Evolutionary conservation across 2,113 vertebrate species (phyloP).

Genomic region (Vimba vimba): DNA sequence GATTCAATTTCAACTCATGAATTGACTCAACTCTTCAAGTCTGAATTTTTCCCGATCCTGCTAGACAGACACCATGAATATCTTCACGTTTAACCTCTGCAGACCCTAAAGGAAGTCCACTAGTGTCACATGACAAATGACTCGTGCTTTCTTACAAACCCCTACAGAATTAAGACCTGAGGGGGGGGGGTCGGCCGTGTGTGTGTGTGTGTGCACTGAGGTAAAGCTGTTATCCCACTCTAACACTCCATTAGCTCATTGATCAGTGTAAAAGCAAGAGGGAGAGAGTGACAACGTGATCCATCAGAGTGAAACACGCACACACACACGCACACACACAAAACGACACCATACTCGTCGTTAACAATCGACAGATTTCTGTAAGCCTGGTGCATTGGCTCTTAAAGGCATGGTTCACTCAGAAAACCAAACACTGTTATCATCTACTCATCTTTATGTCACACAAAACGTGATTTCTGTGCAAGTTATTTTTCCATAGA

Average conservation of each 20-base stretch:
- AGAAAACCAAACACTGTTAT: background rate
- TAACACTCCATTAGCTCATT: conserved; percentile 55
- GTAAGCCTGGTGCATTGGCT: conserved; percentile 13
- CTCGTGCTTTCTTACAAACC: conserved; percentile 17
- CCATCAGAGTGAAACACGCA: conserved; percentile 31
- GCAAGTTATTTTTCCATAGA: background rate
- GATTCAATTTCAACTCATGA: background rate
- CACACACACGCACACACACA: conserved; percentile 29
- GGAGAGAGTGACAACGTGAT: conserved; percentile 61
- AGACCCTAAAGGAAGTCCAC: conserved; percentile 15
- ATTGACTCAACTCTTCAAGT: background rate
- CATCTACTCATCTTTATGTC: background rate
- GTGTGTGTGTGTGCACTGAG: background rate
- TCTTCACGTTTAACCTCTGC: conserved; percentile 7
- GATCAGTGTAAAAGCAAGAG: conserved; percentile 53
- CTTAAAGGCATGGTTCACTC: background rate
- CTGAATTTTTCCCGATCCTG: background rate
- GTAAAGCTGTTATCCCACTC: conserved; percentile 45
- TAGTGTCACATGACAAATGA: conserved; percentile 22
- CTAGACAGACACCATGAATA: conserved; percentile 1
- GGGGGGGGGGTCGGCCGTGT: conserved; percentile 20
- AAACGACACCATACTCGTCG: background rate
- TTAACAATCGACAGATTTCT: conserved; percentile 23
- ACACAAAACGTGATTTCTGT: background rate
- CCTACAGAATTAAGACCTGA: conserved; percentile 30